Percentiles rank a stretch among this genome's conserved stretches.
These are phyloP conservation scores for Mylabris phalerata DNA, from an alignment of 1,140 invertebrate species.

Conservation along the genomic window DNA sequence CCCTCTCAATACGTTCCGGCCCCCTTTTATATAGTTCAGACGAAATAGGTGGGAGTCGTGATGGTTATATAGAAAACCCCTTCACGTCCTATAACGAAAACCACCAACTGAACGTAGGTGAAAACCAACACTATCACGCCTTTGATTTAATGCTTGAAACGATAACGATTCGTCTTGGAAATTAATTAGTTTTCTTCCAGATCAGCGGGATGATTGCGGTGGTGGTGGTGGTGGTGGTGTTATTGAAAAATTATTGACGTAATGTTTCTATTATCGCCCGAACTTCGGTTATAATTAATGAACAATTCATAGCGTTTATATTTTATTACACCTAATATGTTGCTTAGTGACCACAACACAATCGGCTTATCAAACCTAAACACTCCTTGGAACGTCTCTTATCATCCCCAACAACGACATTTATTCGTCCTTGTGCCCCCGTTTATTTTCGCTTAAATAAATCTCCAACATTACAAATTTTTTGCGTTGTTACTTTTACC, in stretches of 20 bases:
- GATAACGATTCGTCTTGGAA: slow-evolving; percentile 13
- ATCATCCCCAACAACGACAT: not conserved
- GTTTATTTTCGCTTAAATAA: not conserved
- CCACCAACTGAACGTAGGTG: slow-evolving; percentile 3
- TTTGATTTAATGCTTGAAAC: slow-evolving; percentile 13
- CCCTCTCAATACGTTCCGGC: no score
- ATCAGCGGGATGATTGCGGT: not conserved
- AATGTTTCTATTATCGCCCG: no score
- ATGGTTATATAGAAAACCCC: no score
- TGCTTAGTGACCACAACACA: slow-evolving; percentile 25
- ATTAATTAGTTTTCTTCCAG: slow-evolving; percentile 13
- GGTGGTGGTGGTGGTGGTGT: not conserved
- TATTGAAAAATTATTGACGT: slow-evolving; percentile 6
- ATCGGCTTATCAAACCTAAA: slow-evolving; percentile 25
- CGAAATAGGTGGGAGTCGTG: no score
- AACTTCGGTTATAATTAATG: no score
- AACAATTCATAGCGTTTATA: no score
- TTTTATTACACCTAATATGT: not conserved
- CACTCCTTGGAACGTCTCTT: slow-evolving; percentile 18
- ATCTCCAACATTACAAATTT: not conserved
- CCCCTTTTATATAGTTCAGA: no score
- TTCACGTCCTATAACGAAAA: no score
- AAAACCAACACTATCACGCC: slow-evolving; percentile 5
- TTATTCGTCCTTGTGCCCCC: no score
- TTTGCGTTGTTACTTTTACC: no score